Conservation (phyloP, 2,797 vertebrate genomes). For the Tolypeutes matacus region DNA sequence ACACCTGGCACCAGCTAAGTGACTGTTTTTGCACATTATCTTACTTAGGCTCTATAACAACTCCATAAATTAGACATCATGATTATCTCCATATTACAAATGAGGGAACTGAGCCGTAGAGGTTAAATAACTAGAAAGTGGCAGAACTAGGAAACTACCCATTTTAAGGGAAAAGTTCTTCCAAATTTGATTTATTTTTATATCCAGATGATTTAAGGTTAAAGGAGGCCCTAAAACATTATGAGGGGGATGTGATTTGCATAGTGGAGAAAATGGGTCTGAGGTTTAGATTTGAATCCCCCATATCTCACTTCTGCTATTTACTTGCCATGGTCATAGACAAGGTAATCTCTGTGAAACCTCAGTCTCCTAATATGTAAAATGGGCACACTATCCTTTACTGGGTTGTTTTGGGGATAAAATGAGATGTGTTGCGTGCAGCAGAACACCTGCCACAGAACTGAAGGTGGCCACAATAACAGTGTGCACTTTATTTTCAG, state of each 20-base stretch:
- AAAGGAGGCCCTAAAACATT: background rate
- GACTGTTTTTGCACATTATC: background rate
- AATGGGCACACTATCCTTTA: background rate
- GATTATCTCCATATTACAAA: background rate
- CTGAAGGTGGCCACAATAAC: background rate
- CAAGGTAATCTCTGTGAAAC: background rate
- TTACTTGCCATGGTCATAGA: background rate
- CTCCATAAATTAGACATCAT: background rate
- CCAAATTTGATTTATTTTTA: conserved; percentile 44
- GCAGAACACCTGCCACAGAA: background rate
- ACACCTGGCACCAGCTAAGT: background rate
- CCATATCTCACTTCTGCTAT: background rate
- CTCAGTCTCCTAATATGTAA: background rate
- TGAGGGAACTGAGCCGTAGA: background rate
- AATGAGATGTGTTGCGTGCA: background rate
- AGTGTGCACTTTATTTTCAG: background rate
- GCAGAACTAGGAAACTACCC: background rate
- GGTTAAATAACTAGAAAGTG: background rate
- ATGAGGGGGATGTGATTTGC: background rate
- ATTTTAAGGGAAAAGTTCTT: conserved; percentile 5
- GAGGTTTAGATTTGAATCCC: background rate
- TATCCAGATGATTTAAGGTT: conserved; percentile 16
- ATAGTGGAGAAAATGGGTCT: background rate
- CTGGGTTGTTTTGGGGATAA: background rate
- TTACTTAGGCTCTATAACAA: background rate